A percentile compares a stretch with the other conserved stretches of the same genome.
These are phyloP conservation scores for Tetramorium parvispinum DNA, from an alignment of 1,140 invertebrate species.

Conservation along the genomic window DNA sequence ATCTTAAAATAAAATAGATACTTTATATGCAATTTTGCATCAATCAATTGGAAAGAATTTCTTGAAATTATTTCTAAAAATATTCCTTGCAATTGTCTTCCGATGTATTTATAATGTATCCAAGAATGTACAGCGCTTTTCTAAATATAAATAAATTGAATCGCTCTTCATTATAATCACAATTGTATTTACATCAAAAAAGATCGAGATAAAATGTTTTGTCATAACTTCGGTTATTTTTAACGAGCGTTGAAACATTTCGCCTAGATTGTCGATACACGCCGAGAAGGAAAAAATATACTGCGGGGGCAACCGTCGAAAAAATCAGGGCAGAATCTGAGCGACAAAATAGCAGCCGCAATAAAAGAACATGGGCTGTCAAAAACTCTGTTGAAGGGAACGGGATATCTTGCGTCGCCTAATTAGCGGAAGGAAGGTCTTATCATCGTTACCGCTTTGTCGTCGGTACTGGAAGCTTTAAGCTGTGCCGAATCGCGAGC, in stretches of 20 bases:
- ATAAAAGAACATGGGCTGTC: slow-evolving; percentile 48
- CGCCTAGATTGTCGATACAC: no score
- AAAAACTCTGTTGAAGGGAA: slow-evolving; percentile 33
- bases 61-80: no score
- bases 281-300: background rate
- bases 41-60: no score
- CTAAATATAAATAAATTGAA: background rate
- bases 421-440: slow-evolving; percentile 26
- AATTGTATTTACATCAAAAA: background rate
- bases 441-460: slow-evolving; percentile 37
- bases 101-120: background rate
- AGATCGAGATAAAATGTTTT: background rate
- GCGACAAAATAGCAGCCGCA: slow-evolving; percentile 61
- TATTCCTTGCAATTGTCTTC: background rate
- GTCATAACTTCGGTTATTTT: background rate
- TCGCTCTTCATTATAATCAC: background rate
- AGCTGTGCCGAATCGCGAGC: slow-evolving; percentile 63
- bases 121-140: background rate
- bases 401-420: background rate
- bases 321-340: slow-evolving; percentile 37
- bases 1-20: no score
- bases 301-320: background rate
- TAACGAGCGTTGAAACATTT: background rate
- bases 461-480: slow-evolving; percentile 26
- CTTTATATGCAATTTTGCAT: no score